phyloP scores from a whole-genome alignment of 2,113 vertebrate species.

The Noctilio leporinus region DNA sequence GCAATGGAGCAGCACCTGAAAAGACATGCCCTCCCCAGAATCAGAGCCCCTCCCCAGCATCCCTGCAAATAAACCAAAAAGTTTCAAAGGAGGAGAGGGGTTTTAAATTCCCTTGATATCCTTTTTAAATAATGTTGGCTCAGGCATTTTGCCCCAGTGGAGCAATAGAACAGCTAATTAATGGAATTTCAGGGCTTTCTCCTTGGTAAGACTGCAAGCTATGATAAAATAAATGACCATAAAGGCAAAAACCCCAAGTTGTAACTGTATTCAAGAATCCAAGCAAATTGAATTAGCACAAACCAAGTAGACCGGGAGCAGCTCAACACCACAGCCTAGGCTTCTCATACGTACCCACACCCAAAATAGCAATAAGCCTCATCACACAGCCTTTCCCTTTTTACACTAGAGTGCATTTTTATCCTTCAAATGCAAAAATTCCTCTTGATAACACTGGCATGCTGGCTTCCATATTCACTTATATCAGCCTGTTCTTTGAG shows the following conservation, averaged over 20 bases:
- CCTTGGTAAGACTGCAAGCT: conserved; percentile 34
- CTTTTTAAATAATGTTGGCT: conserved; percentile 50
- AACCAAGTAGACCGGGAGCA: not conserved
- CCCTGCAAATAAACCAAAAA: not conserved
- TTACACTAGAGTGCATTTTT: not conserved
- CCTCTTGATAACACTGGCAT: not conserved
- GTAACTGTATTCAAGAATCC: conserved; percentile 10
- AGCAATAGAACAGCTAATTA: conserved; percentile 60
- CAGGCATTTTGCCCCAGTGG: conserved; percentile 27
- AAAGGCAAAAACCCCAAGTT: not conserved
- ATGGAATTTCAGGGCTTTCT: conserved; percentile 37
- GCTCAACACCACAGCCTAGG: not conserved
- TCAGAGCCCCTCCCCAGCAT: not conserved
- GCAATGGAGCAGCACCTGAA: conserved; percentile 46
- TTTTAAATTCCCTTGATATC: conserved; percentile 30
- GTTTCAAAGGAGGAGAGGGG: not conserved
- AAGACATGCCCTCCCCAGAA: not conserved
- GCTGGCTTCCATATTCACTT: not conserved
- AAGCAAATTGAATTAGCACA: conserved; percentile 17
- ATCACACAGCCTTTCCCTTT: not conserved
- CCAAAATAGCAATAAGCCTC: not conserved
- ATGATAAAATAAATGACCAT: conserved; percentile 47
- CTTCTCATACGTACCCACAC: not conserved
- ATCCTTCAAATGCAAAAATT: conserved; percentile 1
- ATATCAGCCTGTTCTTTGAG: not conserved